Percentiles rank a stretch among this genome's conserved stretches.
These are phyloP conservation scores for Mesocentrotus franciscanus DNA, from an alignment of 53 echinoderm and acorn worm genomes.

Conservation along the genomic window DNA sequence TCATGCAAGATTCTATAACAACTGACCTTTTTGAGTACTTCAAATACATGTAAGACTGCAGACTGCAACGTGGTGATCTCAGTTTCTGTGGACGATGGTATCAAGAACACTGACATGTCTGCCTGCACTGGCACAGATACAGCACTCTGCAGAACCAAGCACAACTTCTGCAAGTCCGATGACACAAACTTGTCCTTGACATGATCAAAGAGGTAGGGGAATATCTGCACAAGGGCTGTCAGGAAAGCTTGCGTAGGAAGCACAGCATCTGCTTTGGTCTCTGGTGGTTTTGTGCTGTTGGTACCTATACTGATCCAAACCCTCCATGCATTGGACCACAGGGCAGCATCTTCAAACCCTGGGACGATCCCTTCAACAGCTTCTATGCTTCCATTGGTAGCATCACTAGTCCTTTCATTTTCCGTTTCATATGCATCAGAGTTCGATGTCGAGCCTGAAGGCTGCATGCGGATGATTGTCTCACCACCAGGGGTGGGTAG, in stretches of 20 bases:
- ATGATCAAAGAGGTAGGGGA: constrained; percentile 92
- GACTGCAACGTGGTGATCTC: constrained; percentile 90
- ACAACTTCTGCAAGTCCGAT: constrained; percentile 92
- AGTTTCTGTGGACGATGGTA: constrained; percentile 85
- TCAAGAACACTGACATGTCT: constrained; percentile 92
- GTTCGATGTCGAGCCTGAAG: background rate
- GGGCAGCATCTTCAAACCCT: constrained; percentile 75
- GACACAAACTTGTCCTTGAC: constrained; percentile 91
- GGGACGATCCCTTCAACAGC: background rate
- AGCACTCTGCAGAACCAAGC: constrained; percentile 87
- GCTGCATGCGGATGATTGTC: constrained; percentile 57
- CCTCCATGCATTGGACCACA: constrained; percentile 97
- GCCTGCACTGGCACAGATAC: constrained; percentile 97
- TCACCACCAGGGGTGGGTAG: background rate
- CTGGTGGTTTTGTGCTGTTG: constrained; percentile 84
- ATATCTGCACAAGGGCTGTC: constrained; percentile 95
- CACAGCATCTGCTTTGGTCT: constrained; percentile 71
- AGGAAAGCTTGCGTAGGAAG: constrained; percentile 94
- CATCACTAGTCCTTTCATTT: constrained; percentile 63
- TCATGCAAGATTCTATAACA: background rate
- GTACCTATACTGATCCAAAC: constrained; percentile 95
- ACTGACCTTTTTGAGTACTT: constrained; percentile 85
- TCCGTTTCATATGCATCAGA: background rate
- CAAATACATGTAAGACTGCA: constrained; percentile 87
- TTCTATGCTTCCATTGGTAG: background rate